These are phyloP conservation scores for Caranx ignobilis DNA, from an alignment of 2,113 vertebrate genomes.

Conservation along the genomic window DNA sequence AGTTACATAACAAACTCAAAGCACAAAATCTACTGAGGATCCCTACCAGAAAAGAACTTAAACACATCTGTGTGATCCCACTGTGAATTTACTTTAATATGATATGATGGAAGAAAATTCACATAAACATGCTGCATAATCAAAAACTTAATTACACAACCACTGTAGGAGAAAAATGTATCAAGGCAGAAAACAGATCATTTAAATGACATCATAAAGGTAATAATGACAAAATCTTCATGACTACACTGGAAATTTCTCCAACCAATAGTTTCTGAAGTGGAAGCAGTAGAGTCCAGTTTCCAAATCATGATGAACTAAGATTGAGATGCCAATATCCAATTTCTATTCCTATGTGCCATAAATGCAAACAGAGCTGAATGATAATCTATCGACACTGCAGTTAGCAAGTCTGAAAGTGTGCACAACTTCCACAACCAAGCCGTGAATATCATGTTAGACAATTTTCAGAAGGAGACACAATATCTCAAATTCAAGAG, in stretches of 20 bases:
- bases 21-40: not conserved
- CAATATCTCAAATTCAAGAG: not conserved
- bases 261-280: not conserved
- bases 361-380: not conserved
- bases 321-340: no score
- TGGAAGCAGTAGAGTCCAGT: not conserved
- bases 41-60: not conserved
- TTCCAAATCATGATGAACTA: not conserved
- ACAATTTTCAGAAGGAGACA: not conserved
- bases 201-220: not conserved
- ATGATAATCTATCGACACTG: not conserved
- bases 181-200: not conserved
- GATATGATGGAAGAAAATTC: not conserved
- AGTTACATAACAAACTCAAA: not conserved
- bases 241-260: not conserved
- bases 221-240: not conserved
- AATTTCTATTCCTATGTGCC: not conserved
- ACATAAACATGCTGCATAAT: not conserved
- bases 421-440: not conserved
- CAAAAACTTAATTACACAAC: not conserved
- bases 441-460: not conserved
- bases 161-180: not conserved
- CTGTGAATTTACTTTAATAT: conserved; percentile 1
- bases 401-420: not conserved
- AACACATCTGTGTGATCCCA: conserved; percentile 1